Percentiles rank a stretch among this genome's conserved stretches.
Evolutionary conservation across 2,888 invertebrate genomes (phyloP).

Genomic region (Aplocera efformata): DNA sequence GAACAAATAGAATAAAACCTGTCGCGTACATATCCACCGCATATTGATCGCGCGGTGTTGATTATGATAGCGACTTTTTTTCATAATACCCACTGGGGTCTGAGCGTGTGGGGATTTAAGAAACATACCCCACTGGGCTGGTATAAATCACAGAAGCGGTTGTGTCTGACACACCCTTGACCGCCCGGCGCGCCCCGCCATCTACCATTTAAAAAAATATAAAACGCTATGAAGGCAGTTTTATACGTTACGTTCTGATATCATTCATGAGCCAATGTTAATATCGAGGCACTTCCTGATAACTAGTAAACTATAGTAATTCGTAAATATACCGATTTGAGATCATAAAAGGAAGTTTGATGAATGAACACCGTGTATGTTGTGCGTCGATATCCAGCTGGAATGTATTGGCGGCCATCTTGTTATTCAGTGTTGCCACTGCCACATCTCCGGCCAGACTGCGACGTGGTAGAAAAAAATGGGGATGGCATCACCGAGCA

Average conservation of each 20-base stretch:
- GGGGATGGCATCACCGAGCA: constrained; percentile 28
- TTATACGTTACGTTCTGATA: constrained; percentile 55
- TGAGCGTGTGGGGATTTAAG: too few relatives aligned
- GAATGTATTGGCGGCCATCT: constrained; percentile 8
- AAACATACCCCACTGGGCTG: too few relatives aligned
- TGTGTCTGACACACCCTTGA: constrained; percentile 58
- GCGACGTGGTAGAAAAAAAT: constrained; percentile 14
- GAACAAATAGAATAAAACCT: too few relatives aligned
- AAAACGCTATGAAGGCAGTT: constrained; percentile 73
- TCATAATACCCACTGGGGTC: too few relatives aligned
- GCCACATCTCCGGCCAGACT: neutral
- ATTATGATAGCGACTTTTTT: too few relatives aligned
- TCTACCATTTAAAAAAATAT: constrained; percentile 68
- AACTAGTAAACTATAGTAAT: constrained; percentile 37
- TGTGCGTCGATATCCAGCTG: constrained; percentile 27
- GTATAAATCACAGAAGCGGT: constrained; percentile 75
- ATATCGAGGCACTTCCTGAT: constrained; percentile 68
- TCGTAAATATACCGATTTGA: constrained; percentile 40
- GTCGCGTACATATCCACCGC: too few relatives aligned
- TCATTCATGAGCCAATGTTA: constrained; percentile 52
- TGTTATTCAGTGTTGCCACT: constrained; percentile 5
- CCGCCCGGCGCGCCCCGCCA: constrained; percentile 45
- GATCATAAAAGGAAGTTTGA: constrained; percentile 51
- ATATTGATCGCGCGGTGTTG: too few relatives aligned
- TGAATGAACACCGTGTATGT: constrained; percentile 39